phyloP scores from a whole-genome alignment of 2,888 invertebrate genomes.

The Pandemis cinnamomeana region DNA sequence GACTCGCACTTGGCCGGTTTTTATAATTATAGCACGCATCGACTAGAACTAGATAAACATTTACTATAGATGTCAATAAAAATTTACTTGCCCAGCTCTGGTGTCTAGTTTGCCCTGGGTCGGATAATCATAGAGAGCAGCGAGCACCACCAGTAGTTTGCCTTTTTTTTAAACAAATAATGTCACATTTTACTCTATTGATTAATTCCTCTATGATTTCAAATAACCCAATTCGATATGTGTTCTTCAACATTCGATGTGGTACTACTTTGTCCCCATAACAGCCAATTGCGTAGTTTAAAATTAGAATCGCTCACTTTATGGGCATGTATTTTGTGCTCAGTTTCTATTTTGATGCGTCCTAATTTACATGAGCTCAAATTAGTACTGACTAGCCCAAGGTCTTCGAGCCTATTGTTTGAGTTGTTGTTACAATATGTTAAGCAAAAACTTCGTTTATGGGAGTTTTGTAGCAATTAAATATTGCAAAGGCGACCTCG shows the following conservation, averaged over 20 bases:
- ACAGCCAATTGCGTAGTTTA: constrained; percentile 9
- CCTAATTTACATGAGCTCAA: constrained; percentile 34
- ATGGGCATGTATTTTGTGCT: constrained; percentile 32
- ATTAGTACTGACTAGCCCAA: constrained; percentile 29
- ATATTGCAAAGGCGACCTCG: constrained; percentile 35
- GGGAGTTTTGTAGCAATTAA: constrained; percentile 35
- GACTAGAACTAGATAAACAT: too few species aligned
- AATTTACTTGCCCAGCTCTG: too few species aligned
- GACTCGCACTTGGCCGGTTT: too few species aligned
- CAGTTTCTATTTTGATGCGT: constrained; percentile 30
- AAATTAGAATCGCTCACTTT: not conserved
- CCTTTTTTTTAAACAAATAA: too few species aligned
- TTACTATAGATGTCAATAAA: too few species aligned
- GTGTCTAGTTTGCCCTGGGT: too few species aligned
- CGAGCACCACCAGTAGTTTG: too few species aligned
- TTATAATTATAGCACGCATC: too few species aligned
- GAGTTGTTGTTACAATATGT: constrained; percentile 27
- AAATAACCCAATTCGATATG: constrained; percentile 7
- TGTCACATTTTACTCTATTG: too few species aligned
- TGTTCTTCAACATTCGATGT: not conserved
- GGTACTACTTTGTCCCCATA: not conserved
- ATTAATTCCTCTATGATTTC: not conserved
- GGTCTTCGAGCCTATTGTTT: constrained; percentile 31
- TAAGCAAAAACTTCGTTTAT: constrained; percentile 30
- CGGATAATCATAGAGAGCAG: too few species aligned